These are phyloP conservation scores for Vanessa tameamea DNA, from an alignment of 1,140 invertebrate genomes.

Conservation along the genomic window DNA sequence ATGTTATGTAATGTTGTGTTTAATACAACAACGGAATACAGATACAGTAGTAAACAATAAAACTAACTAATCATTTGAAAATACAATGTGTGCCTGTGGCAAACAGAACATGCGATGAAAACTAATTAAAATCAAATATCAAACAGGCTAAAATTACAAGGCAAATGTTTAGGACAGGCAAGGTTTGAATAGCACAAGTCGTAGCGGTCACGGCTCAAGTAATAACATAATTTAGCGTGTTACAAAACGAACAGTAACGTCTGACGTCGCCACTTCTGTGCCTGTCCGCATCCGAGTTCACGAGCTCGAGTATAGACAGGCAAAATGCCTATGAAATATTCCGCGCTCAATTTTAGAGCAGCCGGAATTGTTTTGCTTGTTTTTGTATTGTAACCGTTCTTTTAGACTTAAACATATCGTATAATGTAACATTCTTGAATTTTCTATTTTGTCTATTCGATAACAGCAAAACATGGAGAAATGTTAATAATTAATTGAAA, in stretches of 20 bases:
- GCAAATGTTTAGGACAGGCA: not conserved
- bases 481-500: no score
- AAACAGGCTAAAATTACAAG: constrained; percentile 2
- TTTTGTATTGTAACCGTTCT: no score
- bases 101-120: not conserved
- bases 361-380: not conserved
- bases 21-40: no score
- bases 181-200: not conserved
- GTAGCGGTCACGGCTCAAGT: constrained; percentile 4
- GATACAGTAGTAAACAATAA: no score
- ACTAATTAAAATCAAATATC: constrained; percentile 9
- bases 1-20: no score
- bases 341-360: not conserved
- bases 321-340: constrained; percentile 21
- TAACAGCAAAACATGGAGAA: no score
- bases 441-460: no score
- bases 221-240: constrained; percentile 13
- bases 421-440: no score
- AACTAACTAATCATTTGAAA: not conserved
- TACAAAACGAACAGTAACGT: constrained; percentile 23
- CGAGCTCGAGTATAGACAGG: constrained; percentile 10
- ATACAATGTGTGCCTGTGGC: not conserved
- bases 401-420: no score
- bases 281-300: constrained; percentile 9
- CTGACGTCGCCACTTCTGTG: constrained; percentile 23